Conservation (phyloP, 2,888 invertebrate species). For the Phortica magna region DNA sequence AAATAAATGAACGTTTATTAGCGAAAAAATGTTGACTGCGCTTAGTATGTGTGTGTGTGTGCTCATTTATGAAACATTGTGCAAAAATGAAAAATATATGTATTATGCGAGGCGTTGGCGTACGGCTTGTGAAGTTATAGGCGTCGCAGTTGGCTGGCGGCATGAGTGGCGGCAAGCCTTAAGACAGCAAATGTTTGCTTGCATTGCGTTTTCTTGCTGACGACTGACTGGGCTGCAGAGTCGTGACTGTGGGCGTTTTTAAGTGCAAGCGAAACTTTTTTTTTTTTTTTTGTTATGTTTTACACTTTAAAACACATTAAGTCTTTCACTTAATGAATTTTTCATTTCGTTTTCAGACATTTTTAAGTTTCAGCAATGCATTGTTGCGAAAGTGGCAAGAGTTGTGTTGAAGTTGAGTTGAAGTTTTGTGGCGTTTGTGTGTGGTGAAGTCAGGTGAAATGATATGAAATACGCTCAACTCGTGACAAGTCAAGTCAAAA, state of each 20-base stretch:
- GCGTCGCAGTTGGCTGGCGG: too few species aligned
- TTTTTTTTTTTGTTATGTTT: neutral
- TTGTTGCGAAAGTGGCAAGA: constrained; percentile 63
- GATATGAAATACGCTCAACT: too few species aligned
- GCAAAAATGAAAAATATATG: neutral
- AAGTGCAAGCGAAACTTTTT: neutral
- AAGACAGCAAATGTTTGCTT: neutral
- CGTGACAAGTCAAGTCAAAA: constrained; percentile 5
- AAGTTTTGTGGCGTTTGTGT: neutral
- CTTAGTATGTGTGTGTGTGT: neutral
- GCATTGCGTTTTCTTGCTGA: neutral
- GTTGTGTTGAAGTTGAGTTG: constrained; percentile 37
- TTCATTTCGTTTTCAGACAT: constrained; percentile 26
- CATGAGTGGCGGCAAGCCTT: too few species aligned
- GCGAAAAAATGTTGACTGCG: neutral
- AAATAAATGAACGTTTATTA: neutral
- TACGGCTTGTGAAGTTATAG: neutral
- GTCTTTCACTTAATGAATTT: constrained; percentile 43
- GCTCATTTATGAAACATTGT: neutral
- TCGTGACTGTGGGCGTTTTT: constrained; percentile 2
- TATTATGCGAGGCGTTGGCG: neutral
- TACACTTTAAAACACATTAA: neutral
- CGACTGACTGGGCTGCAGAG: neutral
- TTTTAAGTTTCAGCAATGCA: constrained; percentile 46
- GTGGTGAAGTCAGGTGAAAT: constrained; percentile 46